These are phyloP conservation scores for Erpobdella octoculata DNA, from an alignment of 2,888 invertebrate species.

Conservation along the genomic window DNA sequence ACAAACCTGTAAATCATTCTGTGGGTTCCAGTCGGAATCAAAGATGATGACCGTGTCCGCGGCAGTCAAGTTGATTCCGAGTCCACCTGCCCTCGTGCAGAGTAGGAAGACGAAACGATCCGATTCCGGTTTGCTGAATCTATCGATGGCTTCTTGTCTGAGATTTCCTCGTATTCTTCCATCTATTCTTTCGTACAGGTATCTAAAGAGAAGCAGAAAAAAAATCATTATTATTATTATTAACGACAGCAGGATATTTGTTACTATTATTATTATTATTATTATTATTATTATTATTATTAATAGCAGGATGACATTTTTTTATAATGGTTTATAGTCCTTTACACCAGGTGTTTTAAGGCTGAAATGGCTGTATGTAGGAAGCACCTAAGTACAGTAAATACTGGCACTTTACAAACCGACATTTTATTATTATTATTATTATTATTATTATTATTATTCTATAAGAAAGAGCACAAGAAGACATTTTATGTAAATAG, in stretches of 20 bases:
- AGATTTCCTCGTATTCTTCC: conserved; percentile 93
- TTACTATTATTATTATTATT: no score
- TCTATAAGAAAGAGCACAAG: not conserved
- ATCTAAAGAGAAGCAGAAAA: no score
- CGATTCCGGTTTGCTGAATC: conserved; percentile 90
- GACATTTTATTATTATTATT: no score
- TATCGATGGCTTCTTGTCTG: conserved; percentile 97
- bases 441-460: no score
- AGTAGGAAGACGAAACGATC: conserved; percentile 92
- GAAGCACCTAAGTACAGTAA: no score
- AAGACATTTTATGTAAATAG: not conserved
- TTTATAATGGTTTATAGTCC: no score
- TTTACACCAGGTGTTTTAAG: no score
- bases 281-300: not conserved
- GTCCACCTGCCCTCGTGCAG: conserved; percentile 95
- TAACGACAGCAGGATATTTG: not conserved
- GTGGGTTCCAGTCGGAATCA: conserved; percentile 99
- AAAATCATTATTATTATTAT: no score
- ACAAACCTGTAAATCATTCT: conserved; percentile 83
- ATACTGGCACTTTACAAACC: not conserved
- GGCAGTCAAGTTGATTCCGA: conserved; percentile 96
- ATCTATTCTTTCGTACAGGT: conserved; percentile 94
- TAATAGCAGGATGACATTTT: not conserved
- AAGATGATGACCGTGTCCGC: conserved; percentile 99
- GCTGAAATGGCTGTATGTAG: no score